Conservation (phyloP, 2,888 invertebrate species). For the Sesamia inferens region DNA sequence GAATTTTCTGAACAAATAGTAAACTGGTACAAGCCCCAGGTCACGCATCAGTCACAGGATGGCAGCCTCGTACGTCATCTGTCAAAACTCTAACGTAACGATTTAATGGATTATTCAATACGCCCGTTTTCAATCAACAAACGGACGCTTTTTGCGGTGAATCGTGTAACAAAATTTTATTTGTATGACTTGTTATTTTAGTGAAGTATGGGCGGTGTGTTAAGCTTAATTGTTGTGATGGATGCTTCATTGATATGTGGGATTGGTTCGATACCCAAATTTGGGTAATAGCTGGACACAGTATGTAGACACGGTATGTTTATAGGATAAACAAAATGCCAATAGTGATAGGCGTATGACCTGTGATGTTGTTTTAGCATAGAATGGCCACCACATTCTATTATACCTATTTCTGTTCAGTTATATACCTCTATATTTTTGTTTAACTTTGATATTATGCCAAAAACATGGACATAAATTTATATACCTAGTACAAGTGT, state of each 20-base stretch:
- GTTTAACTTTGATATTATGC: background rate
- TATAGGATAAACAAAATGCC: slow-evolving; percentile 21
- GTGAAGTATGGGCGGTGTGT: slow-evolving; percentile 65
- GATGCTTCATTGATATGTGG: slow-evolving; percentile 62
- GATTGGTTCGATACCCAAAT: slow-evolving; percentile 34
- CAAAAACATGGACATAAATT: background rate
- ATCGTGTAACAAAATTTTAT: slow-evolving; percentile 70
- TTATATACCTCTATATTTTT: too few species aligned
- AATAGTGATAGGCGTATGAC: slow-evolving; percentile 22
- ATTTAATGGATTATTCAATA: slow-evolving; percentile 84
- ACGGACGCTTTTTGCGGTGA: slow-evolving; percentile 72
- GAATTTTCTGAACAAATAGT: slow-evolving; percentile 53
- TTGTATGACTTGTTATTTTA: slow-evolving; percentile 67
- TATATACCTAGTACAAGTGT: background rate
- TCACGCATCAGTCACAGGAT: slow-evolving; percentile 75
- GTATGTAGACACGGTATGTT: slow-evolving; percentile 38
- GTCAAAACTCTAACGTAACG: slow-evolving; percentile 80
- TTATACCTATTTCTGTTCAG: too few species aligned
- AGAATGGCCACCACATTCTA: background rate
- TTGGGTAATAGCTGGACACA: slow-evolving; percentile 42
- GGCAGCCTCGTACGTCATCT: slow-evolving; percentile 75
- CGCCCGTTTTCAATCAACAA: slow-evolving; percentile 79
- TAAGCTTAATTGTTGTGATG: slow-evolving; percentile 71
- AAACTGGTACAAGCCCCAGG: slow-evolving; percentile 52
- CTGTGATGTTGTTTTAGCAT: slow-evolving; percentile 15